Percentiles rank a stretch among this genome's conserved stretches.
phyloP scores from a whole-genome alignment of 2,888 invertebrate genomes.

The Torymus auratus region DNA sequence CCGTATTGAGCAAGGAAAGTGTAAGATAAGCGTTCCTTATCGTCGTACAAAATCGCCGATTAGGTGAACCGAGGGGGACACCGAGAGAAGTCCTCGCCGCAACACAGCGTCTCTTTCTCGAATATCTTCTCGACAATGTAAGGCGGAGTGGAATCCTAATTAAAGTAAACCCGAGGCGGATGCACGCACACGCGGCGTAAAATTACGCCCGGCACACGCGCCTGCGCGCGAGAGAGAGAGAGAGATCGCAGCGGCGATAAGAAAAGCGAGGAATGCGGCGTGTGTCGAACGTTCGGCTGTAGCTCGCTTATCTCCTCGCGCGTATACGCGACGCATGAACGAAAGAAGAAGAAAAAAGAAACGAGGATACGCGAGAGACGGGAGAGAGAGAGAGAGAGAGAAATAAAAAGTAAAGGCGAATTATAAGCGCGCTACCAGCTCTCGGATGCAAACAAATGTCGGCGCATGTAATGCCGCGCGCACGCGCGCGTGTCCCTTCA shows the following conservation, averaged over 20 bases:
- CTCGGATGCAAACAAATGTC: conserved; percentile 42
- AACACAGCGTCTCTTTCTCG: background rate
- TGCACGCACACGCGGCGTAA: background rate
- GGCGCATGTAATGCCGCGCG: conserved; percentile 44
- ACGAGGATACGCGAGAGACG: background rate
- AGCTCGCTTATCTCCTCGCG: no score
- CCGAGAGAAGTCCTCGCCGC: background rate
- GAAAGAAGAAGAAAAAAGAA: no score
- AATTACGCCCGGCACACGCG: conserved; percentile 20
- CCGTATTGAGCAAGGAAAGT: conserved; percentile 52
- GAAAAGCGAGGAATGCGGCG: background rate
- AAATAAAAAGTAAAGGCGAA: background rate
- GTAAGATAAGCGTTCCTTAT: conserved; percentile 38
- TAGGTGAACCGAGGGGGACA: background rate
- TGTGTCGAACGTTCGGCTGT: no score
- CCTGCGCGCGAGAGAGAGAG: conserved; percentile 8
- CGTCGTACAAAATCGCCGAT: conserved; percentile 39
- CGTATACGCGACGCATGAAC: no score
- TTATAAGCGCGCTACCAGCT: conserved; percentile 9
- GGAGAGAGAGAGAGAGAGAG: background rate
- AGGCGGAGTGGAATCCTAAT: conserved; percentile 47
- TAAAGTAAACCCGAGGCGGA: conserved; percentile 43
- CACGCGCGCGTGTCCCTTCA: conserved; percentile 28
- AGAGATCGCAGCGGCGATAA: background rate
- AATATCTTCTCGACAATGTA: conserved; percentile 28